Conservation (phyloP, 2,797 vertebrate species). For the Gorsachius magnificus region DNA sequence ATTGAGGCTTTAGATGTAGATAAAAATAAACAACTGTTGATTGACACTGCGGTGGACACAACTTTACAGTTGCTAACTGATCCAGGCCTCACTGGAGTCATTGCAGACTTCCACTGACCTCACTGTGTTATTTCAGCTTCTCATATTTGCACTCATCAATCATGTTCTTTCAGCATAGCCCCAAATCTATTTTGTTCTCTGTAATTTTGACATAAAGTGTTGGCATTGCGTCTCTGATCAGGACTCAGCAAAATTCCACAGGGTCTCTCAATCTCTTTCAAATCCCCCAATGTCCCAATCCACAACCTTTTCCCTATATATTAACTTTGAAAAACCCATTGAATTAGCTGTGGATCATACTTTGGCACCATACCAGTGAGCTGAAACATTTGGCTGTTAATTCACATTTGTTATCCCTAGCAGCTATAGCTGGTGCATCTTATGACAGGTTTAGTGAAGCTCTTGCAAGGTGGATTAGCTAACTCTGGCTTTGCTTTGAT, state of each 20-base stretch:
- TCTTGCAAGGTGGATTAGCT: background rate
- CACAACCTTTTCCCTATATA: background rate
- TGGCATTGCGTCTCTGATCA: background rate
- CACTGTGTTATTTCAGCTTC: background rate
- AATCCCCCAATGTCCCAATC: background rate
- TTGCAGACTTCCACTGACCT: background rate
- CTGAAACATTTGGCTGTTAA: background rate
- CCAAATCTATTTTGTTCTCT: background rate
- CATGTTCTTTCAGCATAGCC: background rate
- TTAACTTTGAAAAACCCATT: background rate
- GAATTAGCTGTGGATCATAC: background rate
- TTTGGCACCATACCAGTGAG: background rate
- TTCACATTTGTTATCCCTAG: background rate
- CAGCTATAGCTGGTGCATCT: background rate
- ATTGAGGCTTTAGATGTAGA: background rate
- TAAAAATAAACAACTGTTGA: background rate
- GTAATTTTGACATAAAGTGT: background rate
- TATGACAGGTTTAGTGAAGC: background rate
- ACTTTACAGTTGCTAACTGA: background rate
- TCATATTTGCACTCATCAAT: background rate
- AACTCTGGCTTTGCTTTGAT: background rate
- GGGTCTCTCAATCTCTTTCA: background rate
- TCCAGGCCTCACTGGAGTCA: background rate
- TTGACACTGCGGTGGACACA: background rate
- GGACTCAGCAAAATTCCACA: background rate